phyloP scores from a whole-genome alignment of 2,797 vertebrate species.

The Phoxinus dragarum region DNA sequence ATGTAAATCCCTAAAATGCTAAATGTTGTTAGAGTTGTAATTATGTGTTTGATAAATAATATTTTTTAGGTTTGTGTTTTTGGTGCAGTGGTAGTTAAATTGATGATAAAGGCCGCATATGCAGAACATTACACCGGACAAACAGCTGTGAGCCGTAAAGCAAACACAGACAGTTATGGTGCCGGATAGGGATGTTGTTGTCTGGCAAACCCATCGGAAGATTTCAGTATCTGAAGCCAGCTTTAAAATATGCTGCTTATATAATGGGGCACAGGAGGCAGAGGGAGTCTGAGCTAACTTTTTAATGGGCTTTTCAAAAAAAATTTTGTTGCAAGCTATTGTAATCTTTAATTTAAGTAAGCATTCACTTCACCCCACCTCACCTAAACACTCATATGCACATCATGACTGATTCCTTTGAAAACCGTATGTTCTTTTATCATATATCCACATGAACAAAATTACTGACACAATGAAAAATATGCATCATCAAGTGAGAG shows the following conservation, averaged over 20 bases:
- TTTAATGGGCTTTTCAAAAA: neutral
- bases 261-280: neutral
- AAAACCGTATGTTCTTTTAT: neutral
- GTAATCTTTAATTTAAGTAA: neutral
- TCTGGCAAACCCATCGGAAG: conserved; percentile 59
- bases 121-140: conserved; percentile 53
- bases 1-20: neutral
- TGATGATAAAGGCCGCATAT: conserved; percentile 7
- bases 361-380: neutral
- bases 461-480: neutral
- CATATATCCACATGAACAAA: neutral
- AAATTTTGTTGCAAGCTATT: neutral
- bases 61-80: neutral
- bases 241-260: conserved; percentile 17
- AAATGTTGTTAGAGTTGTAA: neutral
- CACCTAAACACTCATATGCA: neutral
- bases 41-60: neutral
- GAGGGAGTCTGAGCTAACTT: neutral
- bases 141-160: conserved; percentile 72
- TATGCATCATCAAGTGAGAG: neutral
- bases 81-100: neutral
- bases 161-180: conserved; percentile 59
- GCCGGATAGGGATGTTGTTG: conserved; percentile 65
- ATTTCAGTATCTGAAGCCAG: conserved; percentile 9
- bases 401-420: neutral